A percentile compares a stretch with the other conserved stretches of the same genome.
These are phyloP conservation scores for Seriola dumerili DNA, from an alignment of 2,113 vertebrate genomes.

Conservation along the genomic window DNA sequence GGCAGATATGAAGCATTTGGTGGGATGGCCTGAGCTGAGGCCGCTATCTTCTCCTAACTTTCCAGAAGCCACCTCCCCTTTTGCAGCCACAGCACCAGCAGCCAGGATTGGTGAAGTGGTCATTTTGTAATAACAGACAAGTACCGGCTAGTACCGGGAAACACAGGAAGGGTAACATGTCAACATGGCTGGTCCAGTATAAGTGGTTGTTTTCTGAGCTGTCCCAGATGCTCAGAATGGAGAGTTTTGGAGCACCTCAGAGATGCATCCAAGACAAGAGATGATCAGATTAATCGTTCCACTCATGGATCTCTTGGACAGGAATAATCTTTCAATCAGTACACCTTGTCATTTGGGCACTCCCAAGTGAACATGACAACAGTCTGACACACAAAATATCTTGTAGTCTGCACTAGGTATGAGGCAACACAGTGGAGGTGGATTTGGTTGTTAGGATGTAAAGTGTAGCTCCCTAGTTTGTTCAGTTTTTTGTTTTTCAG, in stretches of 20 bases:
- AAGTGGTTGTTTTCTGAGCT: neutral
- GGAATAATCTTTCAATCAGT: neutral
- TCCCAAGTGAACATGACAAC: neutral
- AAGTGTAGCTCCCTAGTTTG: neutral
- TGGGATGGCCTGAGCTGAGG: neutral
- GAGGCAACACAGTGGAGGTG: no score
- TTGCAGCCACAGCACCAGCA: no score
- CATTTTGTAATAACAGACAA: slow-evolving; percentile 19
- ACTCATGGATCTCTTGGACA: neutral
- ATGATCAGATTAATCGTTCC: neutral
- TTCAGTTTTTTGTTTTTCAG: neutral
- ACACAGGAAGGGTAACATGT: neutral
- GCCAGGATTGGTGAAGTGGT: neutral
- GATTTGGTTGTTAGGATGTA: neutral
- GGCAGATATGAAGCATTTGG: slow-evolving; percentile 16
- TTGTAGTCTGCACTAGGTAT: neutral
- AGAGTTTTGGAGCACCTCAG: neutral
- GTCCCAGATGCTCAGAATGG: neutral
- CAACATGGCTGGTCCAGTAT: neutral
- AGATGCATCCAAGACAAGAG: neutral
- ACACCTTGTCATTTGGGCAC: neutral
- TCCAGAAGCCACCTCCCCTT: neutral
- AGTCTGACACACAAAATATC: neutral
- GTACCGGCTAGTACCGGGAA: slow-evolving; percentile 43
- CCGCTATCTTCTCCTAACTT: slow-evolving; percentile 3